Evolutionary conservation across 2,797 vertebrate genomes (phyloP), one percentile per base, ranked within the genome.

Genomic region (Fratercula arctica): DNA sequence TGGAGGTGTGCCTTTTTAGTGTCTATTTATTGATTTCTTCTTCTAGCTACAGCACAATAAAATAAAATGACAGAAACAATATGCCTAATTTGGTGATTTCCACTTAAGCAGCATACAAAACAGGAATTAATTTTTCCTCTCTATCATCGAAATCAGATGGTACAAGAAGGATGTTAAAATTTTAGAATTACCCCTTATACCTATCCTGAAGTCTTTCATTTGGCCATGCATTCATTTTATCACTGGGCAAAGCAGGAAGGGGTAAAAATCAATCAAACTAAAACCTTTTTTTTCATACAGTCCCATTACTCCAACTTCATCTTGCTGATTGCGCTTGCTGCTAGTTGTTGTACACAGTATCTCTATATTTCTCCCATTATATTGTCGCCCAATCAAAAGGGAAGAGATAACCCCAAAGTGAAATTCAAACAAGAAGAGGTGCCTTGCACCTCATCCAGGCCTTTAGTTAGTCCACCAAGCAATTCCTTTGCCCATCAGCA

Each of bases 11-110:
- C 24, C 39, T 91, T 94, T 94, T 77, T 60, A 87, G 53, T 70
- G n/a, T 82, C 67, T 93, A 7, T 61, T 72, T 89, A 93, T 75
- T 90, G 85, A 91, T 92, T 90, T 88, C 25, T 90, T 88, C 61
- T 66, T 76, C 74, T 91, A 73, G 31, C 41, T 79, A 48, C 59
- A 86, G 74, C 51, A 85, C 83, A 93, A 60, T 76, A 90, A 88
- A 86, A 91, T 73, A 45, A 92, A 90, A 85, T 1, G 4, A 89
- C 72, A 93, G 75, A 87, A 95, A 93, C 60, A 64, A 54, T 70
- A 63, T 64, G 18, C 29, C 26, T 87, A 46, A 93, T 94, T 56
- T 64, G 41, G 45, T 87, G 60, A 85, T 61, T 92, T 19, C 53
- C 53, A 93, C 39, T 81, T 94, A 16, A 63, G 63, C 67, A 90